A percentile compares a stretch with the other conserved stretches of the same genome.
Evolutionary conservation across 2,888 invertebrate genomes (phyloP).

Genomic region (Sphaerophoria taeniata): DNA sequence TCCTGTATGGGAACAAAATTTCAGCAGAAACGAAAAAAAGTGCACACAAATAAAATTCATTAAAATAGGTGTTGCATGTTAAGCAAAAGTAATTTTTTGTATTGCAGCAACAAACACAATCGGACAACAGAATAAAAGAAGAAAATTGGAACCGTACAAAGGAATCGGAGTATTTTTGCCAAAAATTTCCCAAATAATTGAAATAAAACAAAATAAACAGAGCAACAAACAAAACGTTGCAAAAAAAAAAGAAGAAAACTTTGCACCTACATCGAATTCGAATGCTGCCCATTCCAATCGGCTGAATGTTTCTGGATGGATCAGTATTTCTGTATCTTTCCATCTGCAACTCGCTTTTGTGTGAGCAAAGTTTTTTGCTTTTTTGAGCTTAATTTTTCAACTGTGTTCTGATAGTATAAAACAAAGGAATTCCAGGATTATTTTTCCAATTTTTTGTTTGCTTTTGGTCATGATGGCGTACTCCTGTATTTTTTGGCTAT

Average conservation of each 20-base stretch:
- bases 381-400: slow-evolving; percentile 63
- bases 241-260: slow-evolving; percentile 16
- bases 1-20: slow-evolving; percentile 23
- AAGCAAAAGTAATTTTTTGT: slow-evolving; percentile 51
- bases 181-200: slow-evolving; percentile 73
- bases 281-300: slow-evolving; percentile 36
- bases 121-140: background rate
- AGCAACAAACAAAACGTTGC: slow-evolving; percentile 14
- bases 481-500: slow-evolving; percentile 52
- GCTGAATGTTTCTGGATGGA: slow-evolving; percentile 18
- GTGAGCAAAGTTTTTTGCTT: slow-evolving; percentile 20
- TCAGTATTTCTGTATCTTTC: slow-evolving; percentile 22
- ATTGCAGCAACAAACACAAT: background rate
- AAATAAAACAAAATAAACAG: slow-evolving; percentile 22
- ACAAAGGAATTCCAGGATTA: slow-evolving; percentile 73
- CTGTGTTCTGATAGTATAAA: slow-evolving; percentile 67
- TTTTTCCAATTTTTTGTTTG: slow-evolving; percentile 47
- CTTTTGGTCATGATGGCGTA: slow-evolving; percentile 20
- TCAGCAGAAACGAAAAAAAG: background rate
- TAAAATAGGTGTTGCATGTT: slow-evolving; percentile 73
- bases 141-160: slow-evolving; percentile 59
- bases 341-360: slow-evolving; percentile 54
- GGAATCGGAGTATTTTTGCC: slow-evolving; percentile 72
- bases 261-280: slow-evolving; percentile 70
- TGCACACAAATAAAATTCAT: slow-evolving; percentile 56